Conservation (phyloP, 2,888 invertebrate species). For the Sarcophaga caerulescens region DNA sequence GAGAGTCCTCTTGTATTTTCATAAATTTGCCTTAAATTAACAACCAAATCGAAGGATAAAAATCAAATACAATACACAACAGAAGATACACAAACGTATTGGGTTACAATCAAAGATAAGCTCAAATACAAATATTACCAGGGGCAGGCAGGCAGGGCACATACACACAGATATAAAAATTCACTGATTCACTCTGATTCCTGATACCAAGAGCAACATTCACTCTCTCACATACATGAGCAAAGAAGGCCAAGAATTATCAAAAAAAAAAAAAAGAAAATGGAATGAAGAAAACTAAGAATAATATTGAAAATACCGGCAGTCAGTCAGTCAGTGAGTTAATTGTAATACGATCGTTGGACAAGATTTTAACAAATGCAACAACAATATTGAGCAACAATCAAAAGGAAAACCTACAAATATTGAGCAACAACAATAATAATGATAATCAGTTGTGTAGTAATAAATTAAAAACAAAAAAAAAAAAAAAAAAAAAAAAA, state of each 20-base stretch:
- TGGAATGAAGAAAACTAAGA: not conserved
- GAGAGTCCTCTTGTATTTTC: constrained; percentile 33
- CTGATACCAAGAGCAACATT: constrained; percentile 9
- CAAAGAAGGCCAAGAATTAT: constrained; percentile 46
- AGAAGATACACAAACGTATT: constrained; percentile 73
- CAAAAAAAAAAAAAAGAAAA: constrained; percentile 5
- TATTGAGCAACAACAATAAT: not conserved
- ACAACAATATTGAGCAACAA: constrained; percentile 55
- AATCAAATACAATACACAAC: constrained; percentile 52
- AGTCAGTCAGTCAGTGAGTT: not conserved
- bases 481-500: constrained; percentile 27
- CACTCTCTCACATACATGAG: constrained; percentile 49
- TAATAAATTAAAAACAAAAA: constrained; percentile 48
- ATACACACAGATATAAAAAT: no score
- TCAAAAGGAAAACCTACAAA: constrained; percentile 31
- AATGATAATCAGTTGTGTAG: not conserved
- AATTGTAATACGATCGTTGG: constrained; percentile 58
- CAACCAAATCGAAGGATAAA: constrained; percentile 53
- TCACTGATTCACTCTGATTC: no score
- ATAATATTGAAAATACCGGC: not conserved
- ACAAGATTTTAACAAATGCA: constrained; percentile 44
- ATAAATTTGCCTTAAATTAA: constrained; percentile 16
- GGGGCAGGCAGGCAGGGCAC: not conserved
- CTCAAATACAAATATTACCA: constrained; percentile 80
- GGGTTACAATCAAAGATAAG: constrained; percentile 81